These are phyloP conservation scores for Albula goreensis DNA, from an alignment of 2,113 vertebrate genomes.

Conservation along the genomic window DNA sequence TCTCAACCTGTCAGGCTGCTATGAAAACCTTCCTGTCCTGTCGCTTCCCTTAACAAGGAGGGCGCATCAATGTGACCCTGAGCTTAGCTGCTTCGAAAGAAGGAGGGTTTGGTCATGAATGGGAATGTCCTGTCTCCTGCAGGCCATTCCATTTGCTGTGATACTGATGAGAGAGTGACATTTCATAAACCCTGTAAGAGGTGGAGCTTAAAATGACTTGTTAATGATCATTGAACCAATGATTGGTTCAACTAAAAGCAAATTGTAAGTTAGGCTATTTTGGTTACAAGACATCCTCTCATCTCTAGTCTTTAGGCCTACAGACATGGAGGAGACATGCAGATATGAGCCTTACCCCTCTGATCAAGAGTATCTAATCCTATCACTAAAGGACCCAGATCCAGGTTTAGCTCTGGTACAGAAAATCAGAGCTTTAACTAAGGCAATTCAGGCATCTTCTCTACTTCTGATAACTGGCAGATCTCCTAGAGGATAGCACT, in stretches of 20 bases:
- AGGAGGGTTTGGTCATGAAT: slow-evolving; percentile 20
- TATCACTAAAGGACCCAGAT: background rate
- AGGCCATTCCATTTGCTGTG: too few relatives aligned
- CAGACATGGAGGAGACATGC: background rate
- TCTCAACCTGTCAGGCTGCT: slow-evolving; percentile 46
- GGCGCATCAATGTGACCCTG: slow-evolving; percentile 22
- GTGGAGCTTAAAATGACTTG: too few relatives aligned
- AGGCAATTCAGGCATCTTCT: background rate
- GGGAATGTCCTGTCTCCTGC: too few relatives aligned
- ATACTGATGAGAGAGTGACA: too few relatives aligned
- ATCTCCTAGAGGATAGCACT: background rate
- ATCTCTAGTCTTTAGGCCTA: background rate
- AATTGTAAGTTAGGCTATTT: background rate
- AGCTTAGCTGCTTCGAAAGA: slow-evolving; percentile 52
- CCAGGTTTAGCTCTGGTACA: background rate
- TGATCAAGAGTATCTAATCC: background rate
- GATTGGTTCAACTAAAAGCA: too few relatives aligned
- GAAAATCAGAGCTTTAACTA: background rate
- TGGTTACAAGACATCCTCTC: background rate
- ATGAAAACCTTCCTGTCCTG: background rate
- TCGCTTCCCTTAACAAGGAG: too few relatives aligned
- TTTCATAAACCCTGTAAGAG: too few relatives aligned
- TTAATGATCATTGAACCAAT: too few relatives aligned
- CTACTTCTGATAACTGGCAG: background rate
- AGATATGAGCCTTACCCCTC: background rate